Base-by-base conservation (phyloP, 2,888 invertebrate genomes). In the Rhyacophila evoluta region DNA sequence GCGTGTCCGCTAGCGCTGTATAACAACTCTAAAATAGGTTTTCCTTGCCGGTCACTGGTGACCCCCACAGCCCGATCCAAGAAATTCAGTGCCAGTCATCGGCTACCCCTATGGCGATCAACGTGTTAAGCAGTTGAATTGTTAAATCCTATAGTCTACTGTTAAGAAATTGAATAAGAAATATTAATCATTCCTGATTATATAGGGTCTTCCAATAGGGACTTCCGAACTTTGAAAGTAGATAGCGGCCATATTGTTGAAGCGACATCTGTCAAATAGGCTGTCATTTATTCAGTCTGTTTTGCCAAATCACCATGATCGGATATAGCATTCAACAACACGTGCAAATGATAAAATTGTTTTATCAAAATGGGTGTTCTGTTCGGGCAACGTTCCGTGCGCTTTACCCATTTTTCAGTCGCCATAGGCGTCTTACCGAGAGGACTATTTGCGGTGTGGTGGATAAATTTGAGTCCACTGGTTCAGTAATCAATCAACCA, bases 171-270 rank as follows among this genome's bases (percentile, higher is more conserved):
- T n/a, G n/a, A n/a, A n/a, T n/a, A n/a, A n/a, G n/a, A n/a, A n/a
- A n/a, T n/a, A n/a, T n/a, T n/a, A n/a, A n/a, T n/a, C n/a, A n/a
- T n/a, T n/a, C n/a, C n/a, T n/a, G 29, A 38, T 38, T 10, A 10
- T 76, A 77, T 12, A 33, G 77, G 38, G 25, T 77, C 72, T 75
- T 75, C 38, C 79, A 72, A 72, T 36, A 79, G 69, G 75, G 37
- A 76, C 39, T 67, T 69, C 19, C 39, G 71, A 79, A 33, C 76
- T 79, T 76, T 72, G 72, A 39, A 79, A 77, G 77, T 72, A 69
- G n/a, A 77, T 70, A 79, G 33, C 77, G 70, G 77, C 76, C 79
- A 79, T 73, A n/a, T 77, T 77, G 74, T 73, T 72, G 68, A 72
- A 76, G 73, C 72, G 75, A 79, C 73, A 73, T 76, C 73, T 76